Evolutionary conservation across 2,888 invertebrate species (phyloP), one percentile per base, ranked within the genome.

Genomic region (Sphinx pinastri): DNA sequence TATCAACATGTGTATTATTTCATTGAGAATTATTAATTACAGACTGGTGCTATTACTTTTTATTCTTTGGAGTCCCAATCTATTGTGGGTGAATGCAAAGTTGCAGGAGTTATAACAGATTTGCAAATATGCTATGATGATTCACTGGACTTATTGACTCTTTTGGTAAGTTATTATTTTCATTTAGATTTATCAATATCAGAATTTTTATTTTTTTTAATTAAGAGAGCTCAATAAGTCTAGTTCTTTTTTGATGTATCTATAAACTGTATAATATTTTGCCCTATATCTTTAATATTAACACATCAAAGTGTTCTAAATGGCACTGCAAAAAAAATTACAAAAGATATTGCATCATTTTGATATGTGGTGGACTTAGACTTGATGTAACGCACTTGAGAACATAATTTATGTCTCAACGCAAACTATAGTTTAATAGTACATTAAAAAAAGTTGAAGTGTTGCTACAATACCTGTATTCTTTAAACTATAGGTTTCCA

Each of bases 111-210:
- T 78, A 95, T 97, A 71, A 91, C 88, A 68, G 94, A 95, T 73
- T 87, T 97, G 70, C 95, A 96, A 82, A 94, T 97, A 76, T 96
- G 97, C 83, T 95, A 95, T 81, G 97, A 97, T 92, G 96, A 96
- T 82, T 95, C 95, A 70, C 88, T 96, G 47, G 96, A 96, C 77
- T 90, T 95, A 69, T 78, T 94, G 70, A 91, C 91, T 68, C 82
- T 94, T 5, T 77, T 94, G 85, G 94, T 94, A 80, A 88, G 89
- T 86, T 49, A 71, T 11, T 10, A 51, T 60, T 16, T 31, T 11
- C 19, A 19, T n/a, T n/a, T 14, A 14, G 47, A 60, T 10, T 31
- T 54, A 47, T 1, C 19, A 19, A 55, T 11, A 55, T 25, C 55
- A 52, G n/a, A 7, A 14, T 57, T 19, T 59, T 49, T 58, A 38